Conservation (phyloP, 30 jellyfish, hydroid and myxozoan species). For the Turritopsis dohrnii region DNA sequence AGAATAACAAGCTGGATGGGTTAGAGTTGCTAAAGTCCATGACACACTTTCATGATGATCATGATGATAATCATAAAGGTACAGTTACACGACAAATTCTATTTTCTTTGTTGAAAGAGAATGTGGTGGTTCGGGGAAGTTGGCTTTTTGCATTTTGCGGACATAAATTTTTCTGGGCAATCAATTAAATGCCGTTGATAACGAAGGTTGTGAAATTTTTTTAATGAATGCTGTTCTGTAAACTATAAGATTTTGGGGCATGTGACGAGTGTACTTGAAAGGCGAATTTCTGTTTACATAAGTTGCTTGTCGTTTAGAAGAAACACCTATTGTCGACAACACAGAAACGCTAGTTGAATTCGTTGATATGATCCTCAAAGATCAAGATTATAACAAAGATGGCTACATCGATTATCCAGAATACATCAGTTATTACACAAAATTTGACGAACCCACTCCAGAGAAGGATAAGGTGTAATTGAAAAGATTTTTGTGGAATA, state of each 20-base stretch:
- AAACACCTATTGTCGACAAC: conserved; percentile 43
- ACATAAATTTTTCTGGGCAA: too few species aligned
- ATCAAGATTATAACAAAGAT: conserved; percentile 90
- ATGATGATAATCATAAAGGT: conserved; percentile 28
- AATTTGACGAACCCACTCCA: conserved; percentile 37
- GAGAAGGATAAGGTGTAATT: background rate
- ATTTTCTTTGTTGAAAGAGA: too few species aligned
- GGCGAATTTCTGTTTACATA: too few species aligned
- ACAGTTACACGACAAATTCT: too few species aligned
- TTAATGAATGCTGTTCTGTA: too few species aligned
- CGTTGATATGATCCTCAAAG: conserved; percentile 94
- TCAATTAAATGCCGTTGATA: too few species aligned
- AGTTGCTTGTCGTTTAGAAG: background rate
- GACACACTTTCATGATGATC: conserved; percentile 96
- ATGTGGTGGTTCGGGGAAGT: too few species aligned
- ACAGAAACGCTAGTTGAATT: conserved; percentile 86
- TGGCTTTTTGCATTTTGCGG: too few species aligned
- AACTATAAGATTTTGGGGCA: too few species aligned
- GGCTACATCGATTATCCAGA: conserved; percentile 96
- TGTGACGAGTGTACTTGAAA: too few species aligned
- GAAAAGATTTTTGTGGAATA: too few species aligned
- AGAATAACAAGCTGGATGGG: conserved; percentile 90
- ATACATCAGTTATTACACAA: conserved; percentile 73
- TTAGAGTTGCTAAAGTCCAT: conserved; percentile 79
- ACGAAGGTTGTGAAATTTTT: too few species aligned